These are phyloP conservation scores for Oikopleura albicans DNA, from an alignment of 23 tunicate genomes.

Conservation along the genomic window DNA sequence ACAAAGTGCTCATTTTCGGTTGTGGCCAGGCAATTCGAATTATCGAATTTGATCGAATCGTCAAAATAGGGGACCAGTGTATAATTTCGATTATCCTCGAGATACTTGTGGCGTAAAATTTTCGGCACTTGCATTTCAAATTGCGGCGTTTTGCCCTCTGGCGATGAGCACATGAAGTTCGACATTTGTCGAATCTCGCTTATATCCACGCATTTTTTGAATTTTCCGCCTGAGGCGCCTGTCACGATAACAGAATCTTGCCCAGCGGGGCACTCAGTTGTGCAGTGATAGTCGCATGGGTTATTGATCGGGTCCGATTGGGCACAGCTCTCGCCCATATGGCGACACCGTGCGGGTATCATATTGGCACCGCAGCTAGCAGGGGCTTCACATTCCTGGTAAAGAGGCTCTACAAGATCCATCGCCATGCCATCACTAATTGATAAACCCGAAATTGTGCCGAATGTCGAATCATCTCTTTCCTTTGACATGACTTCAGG, in stretches of 20 bases:
- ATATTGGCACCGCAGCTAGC: not conserved
- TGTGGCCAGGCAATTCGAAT: not conserved
- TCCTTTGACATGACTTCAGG: too few species aligned
- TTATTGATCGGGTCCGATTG: not conserved
- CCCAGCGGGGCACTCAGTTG: not conserved
- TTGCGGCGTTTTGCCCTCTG: not conserved
- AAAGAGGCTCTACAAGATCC: not conserved
- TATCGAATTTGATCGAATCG: not conserved
- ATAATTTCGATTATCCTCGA: not conserved
- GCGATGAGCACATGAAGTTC: not conserved
- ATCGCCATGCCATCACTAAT: too few species aligned
- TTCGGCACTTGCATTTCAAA: constrained; percentile 16
- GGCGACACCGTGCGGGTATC: not conserved
- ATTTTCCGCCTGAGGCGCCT: not conserved
- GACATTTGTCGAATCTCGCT: not conserved
- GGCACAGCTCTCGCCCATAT: constrained; percentile 6
- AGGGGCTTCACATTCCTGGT: constrained; percentile 2
- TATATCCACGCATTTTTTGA: not conserved
- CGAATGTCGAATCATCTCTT: too few species aligned
- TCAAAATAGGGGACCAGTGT: not conserved
- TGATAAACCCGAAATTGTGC: too few species aligned
- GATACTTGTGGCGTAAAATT: not conserved
- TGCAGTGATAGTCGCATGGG: constrained; percentile 10
- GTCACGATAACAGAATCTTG: not conserved
- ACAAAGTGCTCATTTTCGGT: not conserved